phyloP scores from a whole-genome alignment of 2,797 vertebrate genomes.

The Schizothorax lantsangensis region DNA sequence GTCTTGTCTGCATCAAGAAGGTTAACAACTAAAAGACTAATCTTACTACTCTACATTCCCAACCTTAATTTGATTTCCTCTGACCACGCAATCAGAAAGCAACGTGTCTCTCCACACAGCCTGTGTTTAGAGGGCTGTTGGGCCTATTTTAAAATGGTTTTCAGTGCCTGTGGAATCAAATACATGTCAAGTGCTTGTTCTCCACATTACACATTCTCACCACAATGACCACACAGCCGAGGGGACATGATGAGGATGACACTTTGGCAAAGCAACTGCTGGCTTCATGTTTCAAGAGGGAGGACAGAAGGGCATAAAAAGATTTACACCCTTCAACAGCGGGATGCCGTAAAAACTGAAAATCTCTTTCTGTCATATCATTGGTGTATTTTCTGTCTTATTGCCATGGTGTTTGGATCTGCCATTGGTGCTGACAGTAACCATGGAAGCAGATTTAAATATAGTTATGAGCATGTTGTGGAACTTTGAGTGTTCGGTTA shows the following conservation, averaged over 20 bases:
- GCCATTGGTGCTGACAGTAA: constrained; percentile 65
- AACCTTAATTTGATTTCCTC: constrained; percentile 4
- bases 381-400: constrained; percentile 38
- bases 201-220: constrained; percentile 61
- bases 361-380: constrained; percentile 40
- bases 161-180: constrained; percentile 42
- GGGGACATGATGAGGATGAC: constrained; percentile 52
- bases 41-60: background rate
- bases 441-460: constrained; percentile 49
- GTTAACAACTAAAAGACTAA: background rate
- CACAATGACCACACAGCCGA: constrained; percentile 52
- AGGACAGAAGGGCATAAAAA: constrained; percentile 57
- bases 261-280: constrained; percentile 65
- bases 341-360: constrained; percentile 44
- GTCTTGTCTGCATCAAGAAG: background rate
- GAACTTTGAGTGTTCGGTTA: background rate
- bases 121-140: constrained; percentile 11
- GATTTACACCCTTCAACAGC: constrained; percentile 63
- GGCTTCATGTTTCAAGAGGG: constrained; percentile 69
- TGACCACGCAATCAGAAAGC: constrained; percentile 9
- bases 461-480: constrained; percentile 5
- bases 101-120: background rate
- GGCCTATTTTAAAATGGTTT: constrained; percentile 26
- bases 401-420: constrained; percentile 63
- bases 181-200: constrained; percentile 62